These are phyloP conservation scores for Lacerta bilineata DNA, from an alignment of 2,797 vertebrate genomes.

Conservation along the genomic window DNA sequence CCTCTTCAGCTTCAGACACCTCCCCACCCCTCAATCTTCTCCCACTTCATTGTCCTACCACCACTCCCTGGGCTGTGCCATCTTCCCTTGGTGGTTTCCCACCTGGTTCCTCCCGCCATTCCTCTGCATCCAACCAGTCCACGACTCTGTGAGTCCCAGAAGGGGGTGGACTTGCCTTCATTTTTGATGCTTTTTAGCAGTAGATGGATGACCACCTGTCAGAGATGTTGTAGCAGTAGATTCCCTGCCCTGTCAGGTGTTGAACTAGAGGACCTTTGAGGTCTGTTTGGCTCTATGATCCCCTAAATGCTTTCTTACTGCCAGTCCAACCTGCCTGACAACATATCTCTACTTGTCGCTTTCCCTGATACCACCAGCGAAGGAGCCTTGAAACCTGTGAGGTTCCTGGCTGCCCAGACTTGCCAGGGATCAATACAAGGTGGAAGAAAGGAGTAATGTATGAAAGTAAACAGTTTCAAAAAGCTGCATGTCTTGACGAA, in stretches of 20 bases:
- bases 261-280: neutral
- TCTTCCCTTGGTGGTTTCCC: too few relatives aligned
- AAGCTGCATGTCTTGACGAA: constrained; percentile 53
- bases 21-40: too few relatives aligned
- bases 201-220: neutral
- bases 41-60: too few relatives aligned
- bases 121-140: too few relatives aligned
- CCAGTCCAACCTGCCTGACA: neutral
- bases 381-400: too few relatives aligned
- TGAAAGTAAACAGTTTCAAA: constrained; percentile 45
- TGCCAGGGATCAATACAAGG: neutral
- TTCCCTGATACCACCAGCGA: neutral
- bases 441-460: neutral
- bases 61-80: too few relatives aligned
- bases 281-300: neutral
- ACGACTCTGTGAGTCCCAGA: neutral
- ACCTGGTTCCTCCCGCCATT: too few relatives aligned
- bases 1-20: too few relatives aligned
- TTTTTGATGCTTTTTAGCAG: neutral
- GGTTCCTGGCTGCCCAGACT: neutral
- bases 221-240: neutral
- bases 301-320: too few relatives aligned
- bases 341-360: too few relatives aligned
- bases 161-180: neutral
- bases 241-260: neutral